A percentile compares a stretch with the other conserved stretches of the same genome.
phyloP scores from a whole-genome alignment of 1,140 invertebrate genomes.

The Ditylenchus dipsaci region DNA sequence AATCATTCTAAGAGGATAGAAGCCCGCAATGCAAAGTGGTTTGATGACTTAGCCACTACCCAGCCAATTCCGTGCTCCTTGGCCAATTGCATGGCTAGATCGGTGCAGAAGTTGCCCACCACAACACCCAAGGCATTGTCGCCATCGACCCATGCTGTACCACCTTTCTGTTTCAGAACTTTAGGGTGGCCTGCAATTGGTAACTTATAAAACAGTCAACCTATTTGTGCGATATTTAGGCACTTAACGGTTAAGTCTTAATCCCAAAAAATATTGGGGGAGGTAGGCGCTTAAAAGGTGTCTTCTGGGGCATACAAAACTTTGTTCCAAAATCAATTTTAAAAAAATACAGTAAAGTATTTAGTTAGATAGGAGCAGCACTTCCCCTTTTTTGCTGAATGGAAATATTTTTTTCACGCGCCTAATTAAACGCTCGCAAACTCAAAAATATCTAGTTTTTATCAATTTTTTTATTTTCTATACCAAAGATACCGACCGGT shows the following conservation, averaged over 20 bases:
- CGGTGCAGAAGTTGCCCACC: conserved; percentile 82
- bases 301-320: background rate
- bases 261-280: background rate
- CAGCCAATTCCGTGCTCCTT: conserved; percentile 74
- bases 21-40: conserved; percentile 85
- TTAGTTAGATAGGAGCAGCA: too few relatives aligned
- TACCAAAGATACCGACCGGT: too few relatives aligned
- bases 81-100: conserved; percentile 70
- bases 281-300: background rate
- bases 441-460: too few relatives aligned
- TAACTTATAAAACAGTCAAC: background rate
- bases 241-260: background rate
- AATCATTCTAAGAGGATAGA: conserved; percentile 63
- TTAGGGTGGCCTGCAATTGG: conserved; percentile 34
- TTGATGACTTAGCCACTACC: conserved; percentile 78
- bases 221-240: background rate
- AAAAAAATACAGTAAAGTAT: too few relatives aligned
- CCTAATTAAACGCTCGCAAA: too few relatives aligned
- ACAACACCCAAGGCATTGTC: conserved; percentile 66
- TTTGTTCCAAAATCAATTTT: too few relatives aligned
- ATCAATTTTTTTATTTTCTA: too few relatives aligned
- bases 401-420: too few relatives aligned
- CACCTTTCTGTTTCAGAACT: conserved; percentile 45
- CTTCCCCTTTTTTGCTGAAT: too few relatives aligned
- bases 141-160: conserved; percentile 57